Evolutionary conservation across 2,888 invertebrate genomes (phyloP).

Genomic region (Ectemnius lituratus): DNA sequence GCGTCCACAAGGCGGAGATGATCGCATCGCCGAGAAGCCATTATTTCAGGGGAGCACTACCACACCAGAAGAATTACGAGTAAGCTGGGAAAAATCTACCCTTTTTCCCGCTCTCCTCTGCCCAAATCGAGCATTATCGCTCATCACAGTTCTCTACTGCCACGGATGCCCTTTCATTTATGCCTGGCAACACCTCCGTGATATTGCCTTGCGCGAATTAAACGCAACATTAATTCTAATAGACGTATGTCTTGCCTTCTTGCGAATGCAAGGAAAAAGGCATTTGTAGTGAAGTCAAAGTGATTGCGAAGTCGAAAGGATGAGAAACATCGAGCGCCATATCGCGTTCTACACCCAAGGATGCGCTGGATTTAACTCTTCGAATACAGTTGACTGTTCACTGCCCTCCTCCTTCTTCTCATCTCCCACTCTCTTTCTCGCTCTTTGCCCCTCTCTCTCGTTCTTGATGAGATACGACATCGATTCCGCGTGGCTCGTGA

Average conservation of each 20-base stretch:
- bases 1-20: conserved; percentile 14
- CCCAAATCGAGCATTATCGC: too few relatives aligned
- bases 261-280: conserved; percentile 17
- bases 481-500: conserved; percentile 42
- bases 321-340: conserved; percentile 36
- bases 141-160: too few relatives aligned
- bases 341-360: conserved; percentile 20
- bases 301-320: neutral
- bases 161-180: too few relatives aligned
- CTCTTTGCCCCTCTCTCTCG: neutral
- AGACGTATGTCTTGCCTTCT: neutral
- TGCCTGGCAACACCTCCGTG: too few relatives aligned
- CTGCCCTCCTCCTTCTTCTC: too few relatives aligned
- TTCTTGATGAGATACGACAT: conserved; percentile 43
- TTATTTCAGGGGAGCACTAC: conserved; percentile 42
- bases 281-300: neutral
- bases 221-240: too few relatives aligned
- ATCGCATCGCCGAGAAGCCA: conserved; percentile 13
- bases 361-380: conserved; percentile 23
- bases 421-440: neutral
- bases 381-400: conserved; percentile 13
- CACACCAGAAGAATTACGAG: conserved; percentile 40
- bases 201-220: too few relatives aligned
- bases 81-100: conserved; percentile 37
- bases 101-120: conserved; percentile 4